Base-by-base conservation (phyloP, 2,113 vertebrate genomes). In the Epinephelus fuscoguttatus region DNA sequence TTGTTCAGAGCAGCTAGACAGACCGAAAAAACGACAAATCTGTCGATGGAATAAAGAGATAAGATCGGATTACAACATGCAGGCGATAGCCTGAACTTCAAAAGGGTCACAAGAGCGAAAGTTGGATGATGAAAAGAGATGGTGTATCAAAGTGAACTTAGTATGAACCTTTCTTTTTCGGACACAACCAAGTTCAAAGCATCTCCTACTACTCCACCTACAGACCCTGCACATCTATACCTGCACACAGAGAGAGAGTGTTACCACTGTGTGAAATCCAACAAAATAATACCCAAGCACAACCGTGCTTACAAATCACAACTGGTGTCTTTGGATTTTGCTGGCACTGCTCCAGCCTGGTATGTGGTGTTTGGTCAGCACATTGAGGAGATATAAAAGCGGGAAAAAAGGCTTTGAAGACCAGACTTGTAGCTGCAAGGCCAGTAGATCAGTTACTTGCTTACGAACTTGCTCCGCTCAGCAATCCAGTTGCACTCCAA, bases 361-460 rank as follows among this genome's bases (percentile, higher is more conserved):
- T 69, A 50, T 37, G 21, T 21, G 18, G 10, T 66, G 55, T 78
- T 74, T 53, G 50, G 40, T 76, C 67, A 69, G 45, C 66, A 64
- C 69, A 69, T 59, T 77, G 71, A 62, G 23, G 70, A 49, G 49
- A 23, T 27, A 78, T 62, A 74, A 72, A 86, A 70, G 40, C 30
- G 61, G 19, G 25, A 60, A 66, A 49, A 80, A 81, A 57, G 52
- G 15, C 70, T 89, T 85, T 81, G 66, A 91, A 84, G 75, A 78
- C 33, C 49, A 78, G 45, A 80, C 23, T 85, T 63, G 53, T 50
- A 83, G 81, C 70, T 70, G 37, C 25, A 56, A 63, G 68, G 53
- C 71, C 47, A 62, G 77, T 23, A 42, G 47, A 69, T 72, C 3
- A 4, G 40, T 57, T 33, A 63, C 73, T 55, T 70, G 63, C 59